Conservation (phyloP, 2,113 vertebrate genomes). For the Poecilia latipinna region DNA sequence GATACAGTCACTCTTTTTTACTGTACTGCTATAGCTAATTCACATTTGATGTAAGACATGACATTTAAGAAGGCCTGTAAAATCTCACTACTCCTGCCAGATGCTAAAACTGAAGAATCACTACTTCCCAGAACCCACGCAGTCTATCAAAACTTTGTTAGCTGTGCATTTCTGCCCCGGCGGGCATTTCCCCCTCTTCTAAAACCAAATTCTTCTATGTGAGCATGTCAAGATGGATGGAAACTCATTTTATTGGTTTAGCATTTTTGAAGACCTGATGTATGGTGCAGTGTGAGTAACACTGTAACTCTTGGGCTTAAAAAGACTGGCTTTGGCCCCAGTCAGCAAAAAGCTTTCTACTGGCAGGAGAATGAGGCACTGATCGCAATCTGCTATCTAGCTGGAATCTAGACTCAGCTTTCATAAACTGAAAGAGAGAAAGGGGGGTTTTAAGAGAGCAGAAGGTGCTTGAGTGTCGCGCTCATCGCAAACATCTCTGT, state of each 20-base stretch:
- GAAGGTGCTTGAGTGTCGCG: conserved; percentile 70
- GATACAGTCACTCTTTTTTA: conserved; percentile 18
- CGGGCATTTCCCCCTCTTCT: conserved; percentile 27
- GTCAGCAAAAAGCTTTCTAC: conserved; percentile 81
- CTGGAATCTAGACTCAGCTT: conserved; percentile 71
- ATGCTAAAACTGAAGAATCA: conserved; percentile 44
- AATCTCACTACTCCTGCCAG: conserved; percentile 22
- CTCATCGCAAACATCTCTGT: conserved; percentile 70
- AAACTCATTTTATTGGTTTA: conserved; percentile 75
- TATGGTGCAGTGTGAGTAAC: conserved; percentile 74
- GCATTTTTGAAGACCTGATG: conserved; percentile 69
- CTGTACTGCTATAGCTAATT: conserved; percentile 18
- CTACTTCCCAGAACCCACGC: conserved; percentile 47
- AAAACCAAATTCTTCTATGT: conserved; percentile 49
- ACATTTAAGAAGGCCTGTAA: conserved; percentile 40
- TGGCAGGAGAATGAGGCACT: conserved; percentile 74
- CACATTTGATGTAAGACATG: conserved; percentile 30
- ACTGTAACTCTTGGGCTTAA: conserved; percentile 63
- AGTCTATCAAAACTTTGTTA: conserved; percentile 70
- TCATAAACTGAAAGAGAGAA: conserved; percentile 70
- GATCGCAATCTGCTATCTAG: conserved; percentile 77
- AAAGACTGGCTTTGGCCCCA: conserved; percentile 83
- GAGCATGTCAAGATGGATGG: conserved; percentile 63
- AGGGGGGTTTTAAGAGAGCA: conserved; percentile 58
- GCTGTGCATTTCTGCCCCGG: conserved; percentile 57